Evolutionary conservation across 2,113 vertebrate genomes (phyloP).

Genomic region (Bambusicola thoracicus): DNA sequence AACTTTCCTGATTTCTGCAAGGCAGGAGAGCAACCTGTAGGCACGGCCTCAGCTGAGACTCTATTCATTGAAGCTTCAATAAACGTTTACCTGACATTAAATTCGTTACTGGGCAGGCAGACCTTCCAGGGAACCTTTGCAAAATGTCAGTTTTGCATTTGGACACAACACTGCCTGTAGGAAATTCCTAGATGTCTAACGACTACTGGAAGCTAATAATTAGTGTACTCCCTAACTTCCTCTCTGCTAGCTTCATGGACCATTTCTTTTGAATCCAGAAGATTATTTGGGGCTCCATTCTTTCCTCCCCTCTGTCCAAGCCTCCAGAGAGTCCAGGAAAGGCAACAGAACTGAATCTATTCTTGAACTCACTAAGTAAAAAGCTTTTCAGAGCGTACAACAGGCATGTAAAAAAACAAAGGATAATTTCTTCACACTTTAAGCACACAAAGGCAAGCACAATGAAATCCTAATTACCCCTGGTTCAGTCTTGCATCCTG

Average conservation of each 20-base stretch:
- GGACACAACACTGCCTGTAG: neutral
- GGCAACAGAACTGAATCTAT: neutral
- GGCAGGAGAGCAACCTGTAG: neutral
- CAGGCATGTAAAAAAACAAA: neutral
- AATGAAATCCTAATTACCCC: neutral
- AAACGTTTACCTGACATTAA: neutral
- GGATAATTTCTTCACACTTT: neutral
- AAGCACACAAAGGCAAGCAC: neutral
- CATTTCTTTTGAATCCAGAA: neutral
- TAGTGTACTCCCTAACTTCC: neutral
- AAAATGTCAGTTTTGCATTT: neutral
- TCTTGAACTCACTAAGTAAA: neutral
- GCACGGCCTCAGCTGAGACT: neutral
- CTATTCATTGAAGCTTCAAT: neutral
- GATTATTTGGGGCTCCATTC: neutral
- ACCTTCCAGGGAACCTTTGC: neutral
- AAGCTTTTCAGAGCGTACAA: neutral
- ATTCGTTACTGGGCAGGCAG: neutral
- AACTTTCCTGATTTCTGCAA: neutral
- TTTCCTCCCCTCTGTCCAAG: neutral
- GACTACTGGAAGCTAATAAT: neutral
- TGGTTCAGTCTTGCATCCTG: neutral
- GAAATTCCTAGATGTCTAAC: neutral
- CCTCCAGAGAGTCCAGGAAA: neutral
- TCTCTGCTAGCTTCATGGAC: neutral